phyloP scores from a whole-genome alignment of 2,888 invertebrate genomes.

The Tipula helvola region DNA sequence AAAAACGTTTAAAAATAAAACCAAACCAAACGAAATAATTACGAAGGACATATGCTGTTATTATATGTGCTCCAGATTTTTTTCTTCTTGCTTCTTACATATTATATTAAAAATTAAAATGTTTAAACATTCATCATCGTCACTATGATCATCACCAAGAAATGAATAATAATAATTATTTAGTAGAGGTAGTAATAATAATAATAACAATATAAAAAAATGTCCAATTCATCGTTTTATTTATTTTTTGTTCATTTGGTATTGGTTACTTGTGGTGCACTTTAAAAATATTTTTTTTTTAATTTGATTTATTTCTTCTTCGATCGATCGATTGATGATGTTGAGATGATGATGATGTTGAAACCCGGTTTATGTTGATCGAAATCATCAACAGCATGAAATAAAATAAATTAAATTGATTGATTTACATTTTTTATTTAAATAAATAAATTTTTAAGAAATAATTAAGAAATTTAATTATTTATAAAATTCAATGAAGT shows the following conservation, averaged over 20 bases:
- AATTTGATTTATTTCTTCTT: neutral
- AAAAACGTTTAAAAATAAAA: neutral
- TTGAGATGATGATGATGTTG: neutral
- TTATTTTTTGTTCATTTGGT: neutral
- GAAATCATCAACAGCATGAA: neutral
- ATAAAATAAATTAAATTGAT: neutral
- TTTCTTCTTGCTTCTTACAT: neutral
- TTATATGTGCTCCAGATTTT: neutral
- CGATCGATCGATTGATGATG: neutral
- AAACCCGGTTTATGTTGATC: neutral
- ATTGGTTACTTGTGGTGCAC: neutral
- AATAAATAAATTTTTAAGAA: neutral
- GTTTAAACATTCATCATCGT: neutral
- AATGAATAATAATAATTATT: neutral
- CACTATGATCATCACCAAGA: neutral
- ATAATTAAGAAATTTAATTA: conserved; percentile 4
- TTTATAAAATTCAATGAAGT: neutral
- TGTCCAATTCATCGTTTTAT: neutral
- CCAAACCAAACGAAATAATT: neutral
- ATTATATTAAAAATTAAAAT: neutral
- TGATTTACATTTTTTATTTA: neutral
- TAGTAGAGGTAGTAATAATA: neutral
- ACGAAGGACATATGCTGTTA: neutral
- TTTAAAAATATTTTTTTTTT: neutral
- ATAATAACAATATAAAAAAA: neutral